These are phyloP conservation scores for Drosophila quadrilineata DNA, from an alignment of 1,140 invertebrate genomes.

Conservation along the genomic window DNA sequence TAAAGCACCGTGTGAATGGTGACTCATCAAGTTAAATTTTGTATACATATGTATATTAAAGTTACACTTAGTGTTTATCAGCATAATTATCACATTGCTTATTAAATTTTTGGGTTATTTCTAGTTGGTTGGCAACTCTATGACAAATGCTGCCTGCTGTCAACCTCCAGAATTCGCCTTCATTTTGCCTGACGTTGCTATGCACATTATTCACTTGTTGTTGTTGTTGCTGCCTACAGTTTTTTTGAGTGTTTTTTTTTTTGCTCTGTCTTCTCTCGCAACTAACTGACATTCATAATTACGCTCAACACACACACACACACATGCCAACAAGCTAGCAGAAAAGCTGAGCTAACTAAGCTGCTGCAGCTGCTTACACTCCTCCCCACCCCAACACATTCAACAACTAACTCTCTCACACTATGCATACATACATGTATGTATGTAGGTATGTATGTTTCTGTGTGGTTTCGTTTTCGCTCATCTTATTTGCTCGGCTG, in stretches of 20 bases:
- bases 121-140: no score
- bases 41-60: no score
- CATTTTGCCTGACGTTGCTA: slow-evolving; percentile 18
- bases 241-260: slow-evolving; percentile 28
- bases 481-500: slow-evolving; percentile 61
- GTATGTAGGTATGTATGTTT: background rate
- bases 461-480: no score
- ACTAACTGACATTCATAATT: slow-evolving; percentile 27
- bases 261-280: slow-evolving; percentile 1
- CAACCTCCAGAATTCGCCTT: slow-evolving; percentile 25
- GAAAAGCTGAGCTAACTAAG: slow-evolving; percentile 34
- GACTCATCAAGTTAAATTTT: no score
- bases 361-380: no score
- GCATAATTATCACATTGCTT: no score
- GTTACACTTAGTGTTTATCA: no score
- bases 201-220: slow-evolving; percentile 38
- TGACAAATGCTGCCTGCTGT: background rate
- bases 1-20: no score
- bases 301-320: slow-evolving; percentile 6
- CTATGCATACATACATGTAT: background rate
- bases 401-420: no score
- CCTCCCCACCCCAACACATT: no score
- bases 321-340: slow-evolving; percentile 5
- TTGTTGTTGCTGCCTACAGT: background rate
- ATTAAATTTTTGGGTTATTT: no score